These are phyloP conservation scores for Mus minutoides DNA, from an alignment of 2,797 vertebrate genomes.

Conservation along the genomic window DNA sequence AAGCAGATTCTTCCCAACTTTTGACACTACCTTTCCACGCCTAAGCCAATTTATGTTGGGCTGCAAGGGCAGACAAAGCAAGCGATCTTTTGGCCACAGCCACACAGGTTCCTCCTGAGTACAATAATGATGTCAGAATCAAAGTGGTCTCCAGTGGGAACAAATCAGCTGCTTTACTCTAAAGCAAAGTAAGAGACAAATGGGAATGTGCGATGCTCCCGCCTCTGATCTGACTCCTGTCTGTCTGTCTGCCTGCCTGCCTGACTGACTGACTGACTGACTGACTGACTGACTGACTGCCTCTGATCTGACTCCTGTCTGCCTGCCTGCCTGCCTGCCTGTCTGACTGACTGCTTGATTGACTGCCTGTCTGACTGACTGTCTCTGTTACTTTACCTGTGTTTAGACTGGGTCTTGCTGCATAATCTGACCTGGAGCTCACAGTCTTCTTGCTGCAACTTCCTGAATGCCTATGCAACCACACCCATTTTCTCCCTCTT, in stretches of 20 bases:
- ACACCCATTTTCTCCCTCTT: not conserved
- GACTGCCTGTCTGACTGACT: too few species aligned
- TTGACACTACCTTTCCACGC: too few species aligned
- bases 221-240: not conserved
- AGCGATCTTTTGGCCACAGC: not conserved
- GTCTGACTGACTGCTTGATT: rapidly evolving
- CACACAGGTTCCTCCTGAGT: not conserved
- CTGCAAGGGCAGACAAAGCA: not conserved
- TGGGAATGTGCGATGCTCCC: too few species aligned
- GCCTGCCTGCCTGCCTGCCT: too few species aligned
- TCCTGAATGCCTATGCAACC: not conserved
- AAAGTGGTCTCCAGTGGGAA: not conserved
- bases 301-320: too few species aligned
- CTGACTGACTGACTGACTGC: too few species aligned
- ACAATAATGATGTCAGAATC: not conserved
- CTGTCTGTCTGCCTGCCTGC: too few species aligned
- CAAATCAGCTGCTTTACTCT: not conserved
- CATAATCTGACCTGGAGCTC: not conserved
- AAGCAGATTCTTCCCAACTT: not conserved
- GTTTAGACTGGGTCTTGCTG: not conserved
- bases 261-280: too few species aligned
- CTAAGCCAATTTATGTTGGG: not conserved
- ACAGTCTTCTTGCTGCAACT: not conserved
- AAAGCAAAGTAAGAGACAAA: not conserved
- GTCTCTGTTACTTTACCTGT: not conserved